These are phyloP conservation scores for Tokudaia muenninki DNA, from an alignment of 2,797 vertebrate species.

Conservation along the genomic window DNA sequence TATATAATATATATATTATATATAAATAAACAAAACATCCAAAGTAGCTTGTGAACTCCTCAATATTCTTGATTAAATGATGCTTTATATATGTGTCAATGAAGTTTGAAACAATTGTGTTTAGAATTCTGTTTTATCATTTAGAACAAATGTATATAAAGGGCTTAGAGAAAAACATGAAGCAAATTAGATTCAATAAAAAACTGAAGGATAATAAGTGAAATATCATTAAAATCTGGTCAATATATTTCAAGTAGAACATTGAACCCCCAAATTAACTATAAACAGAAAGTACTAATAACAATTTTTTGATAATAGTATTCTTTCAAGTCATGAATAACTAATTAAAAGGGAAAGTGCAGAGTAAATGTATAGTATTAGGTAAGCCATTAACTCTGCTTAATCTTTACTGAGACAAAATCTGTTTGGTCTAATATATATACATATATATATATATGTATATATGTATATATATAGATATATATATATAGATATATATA, in stretches of 20 bases:
- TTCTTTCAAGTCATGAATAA: background rate
- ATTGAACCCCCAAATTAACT: background rate
- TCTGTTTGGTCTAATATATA: background rate
- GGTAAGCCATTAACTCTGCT: background rate
- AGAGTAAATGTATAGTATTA: background rate
- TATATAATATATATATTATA: background rate
- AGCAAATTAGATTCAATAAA: conserved; percentile 38
- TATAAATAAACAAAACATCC: conserved; percentile 18
- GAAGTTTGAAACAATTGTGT: background rate
- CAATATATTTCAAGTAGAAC: background rate
- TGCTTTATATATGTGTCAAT: background rate
- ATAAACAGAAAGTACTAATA: background rate
- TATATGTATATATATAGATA: background rate
- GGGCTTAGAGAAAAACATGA: background rate
- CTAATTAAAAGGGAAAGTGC: background rate
- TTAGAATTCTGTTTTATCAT: conserved; percentile 12
- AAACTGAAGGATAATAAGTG: conserved; percentile 1
- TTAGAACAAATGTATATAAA: conserved; percentile 42
- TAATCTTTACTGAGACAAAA: background rate
- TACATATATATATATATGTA: background rate
- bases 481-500: too few species aligned
- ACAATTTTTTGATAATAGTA: background rate
- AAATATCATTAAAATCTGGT: conserved; percentile 41
- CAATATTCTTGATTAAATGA: conserved; percentile 48
- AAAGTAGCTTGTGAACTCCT: conserved; percentile 38